A percentile compares a stretch with the other conserved stretches of the same genome.
phyloP scores from a whole-genome alignment of 2,113 vertebrate species.

The Tragelaphus scriptus region DNA sequence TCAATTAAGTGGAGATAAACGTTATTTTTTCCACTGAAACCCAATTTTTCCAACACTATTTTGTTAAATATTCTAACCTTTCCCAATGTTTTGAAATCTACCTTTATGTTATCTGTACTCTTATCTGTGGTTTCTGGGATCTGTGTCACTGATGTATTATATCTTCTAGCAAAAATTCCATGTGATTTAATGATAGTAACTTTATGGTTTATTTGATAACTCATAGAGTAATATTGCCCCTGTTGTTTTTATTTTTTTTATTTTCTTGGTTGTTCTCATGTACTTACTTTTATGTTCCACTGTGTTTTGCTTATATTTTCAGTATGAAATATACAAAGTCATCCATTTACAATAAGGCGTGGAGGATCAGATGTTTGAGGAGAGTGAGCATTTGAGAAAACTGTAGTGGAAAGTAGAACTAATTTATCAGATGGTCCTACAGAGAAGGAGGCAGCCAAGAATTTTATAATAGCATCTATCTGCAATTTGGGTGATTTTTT shows the following conservation, averaged over 20 bases:
- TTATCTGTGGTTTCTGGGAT: background rate
- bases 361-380: background rate
- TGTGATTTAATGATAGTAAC: background rate
- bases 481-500: background rate
- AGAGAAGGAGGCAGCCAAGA: background rate
- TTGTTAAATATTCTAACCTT: background rate
- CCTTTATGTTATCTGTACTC: background rate
- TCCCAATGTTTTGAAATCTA: background rate
- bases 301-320: conserved; percentile 11
- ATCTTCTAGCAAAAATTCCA: background rate
- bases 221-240: background rate
- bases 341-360: background rate
- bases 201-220: conserved; percentile 38
- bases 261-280: background rate
- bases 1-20: background rate
- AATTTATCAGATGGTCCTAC: background rate
- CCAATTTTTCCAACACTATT: background rate
- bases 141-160: background rate
- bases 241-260: conserved; percentile 31
- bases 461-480: background rate
- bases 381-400: background rate
- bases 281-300: conserved; percentile 1
- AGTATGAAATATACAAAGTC: background rate
- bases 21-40: background rate
- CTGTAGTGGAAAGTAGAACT: background rate